Percentiles rank a stretch among this genome's conserved stretches.
phyloP scores from a whole-genome alignment of 1,140 invertebrate genomes.

The Halyomorpha halys region DNA sequence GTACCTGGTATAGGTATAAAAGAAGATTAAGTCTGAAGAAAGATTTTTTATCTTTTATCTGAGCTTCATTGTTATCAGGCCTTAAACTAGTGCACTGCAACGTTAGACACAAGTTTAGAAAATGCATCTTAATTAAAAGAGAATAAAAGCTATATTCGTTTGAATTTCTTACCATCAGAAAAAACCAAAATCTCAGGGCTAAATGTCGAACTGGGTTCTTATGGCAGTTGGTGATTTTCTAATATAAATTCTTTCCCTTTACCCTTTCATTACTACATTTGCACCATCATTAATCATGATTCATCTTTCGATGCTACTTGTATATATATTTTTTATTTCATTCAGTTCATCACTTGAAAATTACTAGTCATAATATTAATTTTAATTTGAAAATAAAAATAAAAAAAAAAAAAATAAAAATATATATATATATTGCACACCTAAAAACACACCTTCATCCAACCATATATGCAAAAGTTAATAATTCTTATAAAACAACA shows the following conservation, averaged over 20 bases:
- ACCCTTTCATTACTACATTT: background rate
- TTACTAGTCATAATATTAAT: no score
- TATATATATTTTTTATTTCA: no score
- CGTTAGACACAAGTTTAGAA: background rate
- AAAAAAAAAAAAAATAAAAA: no score
- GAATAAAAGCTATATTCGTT: background rate
- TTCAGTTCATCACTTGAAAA: no score
- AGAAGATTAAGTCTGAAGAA: slow-evolving; percentile 13
- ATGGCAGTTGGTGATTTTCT: background rate
- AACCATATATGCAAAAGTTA: no score
- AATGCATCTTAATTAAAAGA: slow-evolving; percentile 4
- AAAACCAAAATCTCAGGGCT: background rate
- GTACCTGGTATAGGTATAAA: slow-evolving; percentile 18
- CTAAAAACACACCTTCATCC: no score
- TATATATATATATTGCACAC: no score
- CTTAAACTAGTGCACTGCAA: slow-evolving; percentile 17
- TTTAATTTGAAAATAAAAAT: no score
- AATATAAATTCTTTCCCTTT: background rate
- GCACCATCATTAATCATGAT: no score
- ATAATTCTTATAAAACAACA: background rate
- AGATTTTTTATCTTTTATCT: slow-evolving; percentile 14
- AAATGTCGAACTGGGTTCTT: no score
- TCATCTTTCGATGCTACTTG: no score
- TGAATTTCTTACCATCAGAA: slow-evolving; percentile 1
- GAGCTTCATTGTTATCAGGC: slow-evolving; percentile 18